Evolutionary conservation across 2,113 vertebrate genomes (phyloP), one percentile per base, ranked within the genome.

Genomic region (Chelonoidis abingdonii): DNA sequence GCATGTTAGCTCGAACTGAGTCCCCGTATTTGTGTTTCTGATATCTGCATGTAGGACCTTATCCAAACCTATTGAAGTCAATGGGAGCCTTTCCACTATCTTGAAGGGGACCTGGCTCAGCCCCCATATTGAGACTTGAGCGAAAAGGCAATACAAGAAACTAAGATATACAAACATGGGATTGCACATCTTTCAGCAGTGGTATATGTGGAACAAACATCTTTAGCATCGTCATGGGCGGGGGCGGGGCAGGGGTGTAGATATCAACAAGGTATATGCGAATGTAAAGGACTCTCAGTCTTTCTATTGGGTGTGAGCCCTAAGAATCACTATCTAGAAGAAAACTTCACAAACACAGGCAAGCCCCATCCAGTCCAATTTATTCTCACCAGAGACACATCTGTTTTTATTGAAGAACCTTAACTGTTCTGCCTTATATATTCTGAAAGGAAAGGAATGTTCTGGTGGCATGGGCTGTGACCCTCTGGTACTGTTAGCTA

Each of bases 131-230:
- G 38, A 3, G 59, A 35, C 12, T 47, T 1, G 1, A 10, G 1
- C 0, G 0, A 49, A 21, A 25, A 5, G 7, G 53, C 25, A 19
- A 54, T 9, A 29, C 27, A 4, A 1, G 2, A 62, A 49, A 90
- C 3, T 4, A 10, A 78, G 41, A 2, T 1, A 35, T 47, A 24
- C 4, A 69, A 52, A 2, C 0, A 3, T 14, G 47, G 56, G 62
- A 86, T 27, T 22, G 5, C n/a, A 0, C 0, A 0, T 0, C 1
- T 5, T 41, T 12, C 80, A 47, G 80, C 10, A 35, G 4, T 50
- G 79, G 29, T 29, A 31, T 35, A 21, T 31, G 5, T 35, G 31
- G 79, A 35, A 52, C 79, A 50, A n/a, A 80, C 17, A 38, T 72
- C 4, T 19, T 38, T 35, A 21, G 29, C 27, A 16, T 31, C 8